A percentile compares a stretch with the other conserved stretches of the same genome.
phyloP scores from a whole-genome alignment of 2,797 vertebrate genomes.

The Potorous gilbertii region DNA sequence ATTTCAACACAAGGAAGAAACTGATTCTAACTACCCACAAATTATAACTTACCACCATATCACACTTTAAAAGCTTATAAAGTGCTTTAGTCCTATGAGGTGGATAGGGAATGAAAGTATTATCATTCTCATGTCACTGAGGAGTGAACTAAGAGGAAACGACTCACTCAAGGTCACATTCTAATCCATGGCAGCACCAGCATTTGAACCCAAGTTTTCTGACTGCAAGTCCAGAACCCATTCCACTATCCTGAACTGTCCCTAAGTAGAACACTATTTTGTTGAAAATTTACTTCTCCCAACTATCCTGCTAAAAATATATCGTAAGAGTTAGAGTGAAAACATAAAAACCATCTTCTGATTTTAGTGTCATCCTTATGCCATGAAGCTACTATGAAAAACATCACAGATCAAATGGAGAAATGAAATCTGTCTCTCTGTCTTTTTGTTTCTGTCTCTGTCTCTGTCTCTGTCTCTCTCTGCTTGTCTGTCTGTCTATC shows the following conservation, averaged over 20 bases:
- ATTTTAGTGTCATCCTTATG: conserved; percentile 30
- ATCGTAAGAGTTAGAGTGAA: conserved; percentile 40
- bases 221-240: neutral
- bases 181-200: neutral
- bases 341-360: neutral
- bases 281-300: neutral
- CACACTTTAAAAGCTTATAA: neutral
- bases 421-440: conserved; percentile 25
- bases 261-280: neutral
- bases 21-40: neutral
- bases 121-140: neutral
- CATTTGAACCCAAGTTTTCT: neutral
- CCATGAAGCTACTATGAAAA: neutral
- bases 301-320: conserved; percentile 22
- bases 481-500: neutral
- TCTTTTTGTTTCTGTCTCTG: neutral
- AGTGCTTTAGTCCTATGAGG: neutral
- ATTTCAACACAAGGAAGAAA: neutral
- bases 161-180: neutral
- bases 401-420: neutral
- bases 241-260: neutral
- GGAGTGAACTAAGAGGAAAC: neutral
- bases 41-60: neutral
- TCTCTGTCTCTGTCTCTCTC: neutral
- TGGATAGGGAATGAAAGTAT: neutral